Base-by-base conservation (phyloP, 2,797 vertebrate genomes). In the Phylloscopus collybita region DNA sequence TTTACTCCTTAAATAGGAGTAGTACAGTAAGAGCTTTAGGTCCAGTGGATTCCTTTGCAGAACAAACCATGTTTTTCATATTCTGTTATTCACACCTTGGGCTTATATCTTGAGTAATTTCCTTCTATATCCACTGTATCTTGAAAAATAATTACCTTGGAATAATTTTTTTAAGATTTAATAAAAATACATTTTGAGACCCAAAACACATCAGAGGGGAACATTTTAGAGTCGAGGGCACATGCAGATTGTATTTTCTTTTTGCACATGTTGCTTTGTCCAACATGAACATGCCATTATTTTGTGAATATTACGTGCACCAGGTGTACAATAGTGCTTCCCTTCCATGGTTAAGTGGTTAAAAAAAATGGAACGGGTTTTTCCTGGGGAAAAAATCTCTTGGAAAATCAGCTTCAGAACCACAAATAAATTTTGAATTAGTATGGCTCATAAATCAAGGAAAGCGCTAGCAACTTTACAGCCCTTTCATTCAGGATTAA, bases 271-370 rank as follows among this genome's bases (percentile, higher is more conserved):
- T 61, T 69, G 18, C 32, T 79, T 69, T 74, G 45, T 42, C 34
- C 34, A 54, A 2, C 22, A 6, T 16, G 10, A 80, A 18, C 8
- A 9, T 56, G 15, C 16, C 42, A 62, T 78, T 22, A 19, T 62
- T 81, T 80, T 53, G n/a, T 65, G 19, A 49, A 3, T 44, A 45
- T 38, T 69, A 8, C 0, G 0, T 23, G 5, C 26, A n/a, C 32
- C 27, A 62, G 40, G 32, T 64, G 13, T 86, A 61, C 2, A 44
- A 5, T 9, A 61, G 13, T 26, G 7, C 7, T 92, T n/a, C 16
- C 3, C 3, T 95, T 54, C 36, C 32, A 17, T 5, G 13, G 11
- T 9, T 73, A 60, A 66, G 16, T 40, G 6, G 6, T 82, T 42
- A 54, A 86, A 80, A 80, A 38, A 89, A 83, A 59, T 16, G 6